Percentiles rank a stretch among this genome's conserved stretches.
Conservation (phyloP, 2,113 vertebrate genomes). For the Egretta garzetta region DNA sequence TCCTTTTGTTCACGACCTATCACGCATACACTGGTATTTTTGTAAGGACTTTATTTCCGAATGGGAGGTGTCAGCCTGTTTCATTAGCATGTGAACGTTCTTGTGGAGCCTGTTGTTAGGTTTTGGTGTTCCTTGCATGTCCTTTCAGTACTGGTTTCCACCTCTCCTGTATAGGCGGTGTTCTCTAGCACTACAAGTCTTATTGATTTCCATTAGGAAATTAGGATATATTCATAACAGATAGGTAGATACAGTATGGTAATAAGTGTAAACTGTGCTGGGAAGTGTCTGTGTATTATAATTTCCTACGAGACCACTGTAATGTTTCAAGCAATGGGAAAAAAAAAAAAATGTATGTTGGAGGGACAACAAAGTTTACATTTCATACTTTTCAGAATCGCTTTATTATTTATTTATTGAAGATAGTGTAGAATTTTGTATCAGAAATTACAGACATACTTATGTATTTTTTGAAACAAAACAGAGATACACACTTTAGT, state of each 20-base stretch:
- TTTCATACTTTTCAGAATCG: conserved; percentile 81
- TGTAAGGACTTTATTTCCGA: neutral
- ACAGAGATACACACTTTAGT: conserved; percentile 70
- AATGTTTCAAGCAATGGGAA: conserved; percentile 58
- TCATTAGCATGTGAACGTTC: conserved; percentile 59
- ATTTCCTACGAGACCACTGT: conserved; percentile 64
- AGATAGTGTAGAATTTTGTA: conserved; percentile 80
- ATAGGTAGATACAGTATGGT: conserved; percentile 31
- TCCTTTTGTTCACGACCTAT: neutral
- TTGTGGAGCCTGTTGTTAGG: conserved; percentile 44
- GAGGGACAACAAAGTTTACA: conserved; percentile 81
- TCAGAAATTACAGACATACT: conserved; percentile 76
- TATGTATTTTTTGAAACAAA: conserved; percentile 78
- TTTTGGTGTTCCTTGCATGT: conserved; percentile 68
- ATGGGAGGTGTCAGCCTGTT: conserved; percentile 24
- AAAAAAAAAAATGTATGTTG: conserved; percentile 47
- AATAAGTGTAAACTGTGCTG: conserved; percentile 65
- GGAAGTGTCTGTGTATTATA: conserved; percentile 60
- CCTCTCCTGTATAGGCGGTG: conserved; percentile 49
- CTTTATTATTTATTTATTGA: conserved; percentile 85
- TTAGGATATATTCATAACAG: conserved; percentile 45
- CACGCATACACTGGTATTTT: conserved; percentile 36
- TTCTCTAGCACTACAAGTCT: conserved; percentile 62
- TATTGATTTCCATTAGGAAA: conserved; percentile 63
- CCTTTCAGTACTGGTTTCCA: conserved; percentile 51